Evolutionary conservation across 2,888 invertebrate genomes (phyloP).

Genomic region (Agonum fuliginosum): DNA sequence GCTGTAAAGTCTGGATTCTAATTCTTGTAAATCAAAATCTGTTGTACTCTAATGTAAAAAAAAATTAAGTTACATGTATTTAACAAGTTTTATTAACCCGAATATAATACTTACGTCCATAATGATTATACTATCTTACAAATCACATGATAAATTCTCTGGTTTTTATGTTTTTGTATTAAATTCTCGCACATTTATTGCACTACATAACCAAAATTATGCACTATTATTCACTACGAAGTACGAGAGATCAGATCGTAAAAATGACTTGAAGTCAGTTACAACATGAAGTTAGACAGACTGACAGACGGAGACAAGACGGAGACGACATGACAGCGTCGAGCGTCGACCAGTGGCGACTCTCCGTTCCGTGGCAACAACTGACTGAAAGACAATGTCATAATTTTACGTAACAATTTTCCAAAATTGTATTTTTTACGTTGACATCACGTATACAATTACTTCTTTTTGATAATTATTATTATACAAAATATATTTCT

Average conservation of each 20-base stretch:
- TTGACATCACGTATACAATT: no score
- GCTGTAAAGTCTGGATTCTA: slow-evolving; percentile 69
- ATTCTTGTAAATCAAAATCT: slow-evolving; percentile 67
- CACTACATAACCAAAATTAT: slow-evolving; percentile 43
- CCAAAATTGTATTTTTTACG: no score
- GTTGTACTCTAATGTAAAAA: slow-evolving; percentile 61
- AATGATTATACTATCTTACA: not conserved
- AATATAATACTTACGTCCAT: slow-evolving; percentile 26
- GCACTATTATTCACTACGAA: not conserved
- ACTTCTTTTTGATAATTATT: no score
- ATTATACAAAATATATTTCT: no score
- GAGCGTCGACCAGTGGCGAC: no score
- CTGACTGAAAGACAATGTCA: no score
- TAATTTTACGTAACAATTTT: no score
- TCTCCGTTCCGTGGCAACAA: no score
- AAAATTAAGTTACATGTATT: slow-evolving; percentile 58
- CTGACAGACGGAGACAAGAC: no score
- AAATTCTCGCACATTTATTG: slow-evolving; percentile 37
- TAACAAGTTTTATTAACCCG: not conserved
- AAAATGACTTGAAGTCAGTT: not conserved
- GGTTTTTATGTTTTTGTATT: not conserved
- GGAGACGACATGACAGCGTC: no score
- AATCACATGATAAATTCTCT: slow-evolving; percentile 7
- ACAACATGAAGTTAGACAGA: not conserved
- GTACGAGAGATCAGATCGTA: not conserved